Base-by-base conservation (phyloP, 2,113 vertebrate species). In the Centropristis striata region DNA sequence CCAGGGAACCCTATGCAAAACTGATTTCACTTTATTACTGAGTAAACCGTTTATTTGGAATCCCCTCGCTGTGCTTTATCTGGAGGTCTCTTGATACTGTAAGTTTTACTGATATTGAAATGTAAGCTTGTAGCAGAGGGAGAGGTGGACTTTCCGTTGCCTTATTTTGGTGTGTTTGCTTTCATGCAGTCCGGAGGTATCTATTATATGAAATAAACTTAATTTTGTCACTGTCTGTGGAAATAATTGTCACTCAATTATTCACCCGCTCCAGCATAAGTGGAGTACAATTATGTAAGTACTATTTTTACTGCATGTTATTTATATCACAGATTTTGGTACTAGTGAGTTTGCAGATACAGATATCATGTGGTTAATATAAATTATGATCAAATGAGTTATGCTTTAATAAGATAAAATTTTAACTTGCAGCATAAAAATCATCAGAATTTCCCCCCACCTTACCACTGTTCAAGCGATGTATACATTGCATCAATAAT, bases 151-250 rank as follows among this genome's bases (percentile, higher is more conserved):
- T 74, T 75, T 72, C 10, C 88, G 53, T 81, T 80, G 69, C 77
- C 82, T 85, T 71, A 18, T 20, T 82, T 69, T 72, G 44, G 10
- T 86, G 54, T 81, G 28, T 87, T 87, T 87, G 55, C 72, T 88
- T 85, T 73, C 36, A 67, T 66, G 39, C 81, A 77, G 64, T 87
- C 53, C 28, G 23, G 21, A 88, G 16, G 63, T 82, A 46, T 71
- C 21, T 44, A 44, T 71, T 71, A 75, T 81, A 87, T 50, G 4
- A 78, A 94, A 93, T 96, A 96, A 97, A 97, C 92, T 85, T 94
- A 94, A 95, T 96, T 96, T 94, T 94, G 49, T 65, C 44, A 76
- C 77, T 44, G 50, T 71, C 42, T 82, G 32, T 84, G n/a, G 79
- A 77, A 39, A 59, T 27, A 0, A 15, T 71, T 5, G 7, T 47